Evolutionary conservation across 2,113 vertebrate genomes (phyloP).

Genomic region (Jaculus jaculus): DNA sequence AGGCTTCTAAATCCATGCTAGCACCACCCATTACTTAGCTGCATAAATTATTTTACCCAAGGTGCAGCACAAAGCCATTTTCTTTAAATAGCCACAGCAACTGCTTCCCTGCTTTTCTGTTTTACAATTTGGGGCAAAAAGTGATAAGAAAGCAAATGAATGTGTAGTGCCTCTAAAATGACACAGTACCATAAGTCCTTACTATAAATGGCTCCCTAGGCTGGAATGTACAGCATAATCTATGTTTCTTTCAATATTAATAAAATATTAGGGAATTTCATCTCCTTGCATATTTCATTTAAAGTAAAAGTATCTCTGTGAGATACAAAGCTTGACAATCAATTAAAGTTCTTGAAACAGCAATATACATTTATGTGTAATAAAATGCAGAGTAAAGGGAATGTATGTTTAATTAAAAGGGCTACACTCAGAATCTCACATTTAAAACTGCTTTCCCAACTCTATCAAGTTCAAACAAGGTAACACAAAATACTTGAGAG

Average conservation of each 20-base stretch:
- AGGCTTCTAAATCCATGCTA: background rate
- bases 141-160: background rate
- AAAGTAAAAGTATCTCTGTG: constrained; percentile 1
- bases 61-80: background rate
- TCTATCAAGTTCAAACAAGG: constrained; percentile 47
- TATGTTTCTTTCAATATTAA: constrained; percentile 21
- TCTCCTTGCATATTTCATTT: background rate
- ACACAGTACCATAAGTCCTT: constrained; percentile 17
- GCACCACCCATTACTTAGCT: background rate
- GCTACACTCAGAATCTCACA: background rate
- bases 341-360: constrained; percentile 26
- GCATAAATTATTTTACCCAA: background rate
- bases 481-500: constrained; percentile 14
- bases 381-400: background rate
- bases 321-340: background rate
- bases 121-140: constrained; percentile 9
- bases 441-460: background rate
- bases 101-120: background rate
- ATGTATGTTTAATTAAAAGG: background rate
- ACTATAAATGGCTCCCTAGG: constrained; percentile 18
- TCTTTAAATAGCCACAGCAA: background rate
- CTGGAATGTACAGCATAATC: background rate
- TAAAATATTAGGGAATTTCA: background rate
- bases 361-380: background rate
- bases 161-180: background rate